Percentiles rank a stretch among this genome's conserved stretches.
Conservation (phyloP, 2,888 invertebrate species). For the Abrostola tripartita region DNA sequence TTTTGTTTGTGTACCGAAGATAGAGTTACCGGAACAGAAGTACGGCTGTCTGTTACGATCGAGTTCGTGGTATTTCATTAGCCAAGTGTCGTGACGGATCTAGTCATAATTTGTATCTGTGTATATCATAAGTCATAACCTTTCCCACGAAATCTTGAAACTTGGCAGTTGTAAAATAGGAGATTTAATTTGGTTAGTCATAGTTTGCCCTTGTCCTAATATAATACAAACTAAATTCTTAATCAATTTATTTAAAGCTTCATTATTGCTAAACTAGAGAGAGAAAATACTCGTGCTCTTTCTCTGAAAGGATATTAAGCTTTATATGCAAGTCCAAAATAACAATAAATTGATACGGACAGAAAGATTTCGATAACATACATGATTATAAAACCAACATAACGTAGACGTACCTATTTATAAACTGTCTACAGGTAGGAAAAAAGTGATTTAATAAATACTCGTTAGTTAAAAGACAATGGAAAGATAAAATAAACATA, state of each 20-base stretch:
- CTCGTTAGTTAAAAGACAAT: neutral
- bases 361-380: no score
- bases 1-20: slow-evolving; percentile 15
- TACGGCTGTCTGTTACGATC: slow-evolving; percentile 15
- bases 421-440: no score
- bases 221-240: neutral
- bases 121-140: neutral
- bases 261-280: no score
- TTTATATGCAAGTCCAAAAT: no score
- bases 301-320: no score
- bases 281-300: no score
- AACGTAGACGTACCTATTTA: no score
- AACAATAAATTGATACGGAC: no score
- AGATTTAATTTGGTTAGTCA: slow-evolving; percentile 7
- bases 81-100: slow-evolving; percentile 10
- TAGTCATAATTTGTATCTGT: neutral
- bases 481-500: neutral
- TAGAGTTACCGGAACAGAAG: slow-evolving; percentile 35
- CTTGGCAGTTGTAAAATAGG: neutral
- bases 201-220: slow-evolving; percentile 1
- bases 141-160: slow-evolving; percentile 30
- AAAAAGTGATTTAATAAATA: no score
- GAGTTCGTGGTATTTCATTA: slow-evolving; percentile 36
- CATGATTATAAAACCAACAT: no score
- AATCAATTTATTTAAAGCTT: neutral